These are phyloP conservation scores for Brenthis daphne DNA, from an alignment of 2,888 invertebrate genomes.

Conservation along the genomic window DNA sequence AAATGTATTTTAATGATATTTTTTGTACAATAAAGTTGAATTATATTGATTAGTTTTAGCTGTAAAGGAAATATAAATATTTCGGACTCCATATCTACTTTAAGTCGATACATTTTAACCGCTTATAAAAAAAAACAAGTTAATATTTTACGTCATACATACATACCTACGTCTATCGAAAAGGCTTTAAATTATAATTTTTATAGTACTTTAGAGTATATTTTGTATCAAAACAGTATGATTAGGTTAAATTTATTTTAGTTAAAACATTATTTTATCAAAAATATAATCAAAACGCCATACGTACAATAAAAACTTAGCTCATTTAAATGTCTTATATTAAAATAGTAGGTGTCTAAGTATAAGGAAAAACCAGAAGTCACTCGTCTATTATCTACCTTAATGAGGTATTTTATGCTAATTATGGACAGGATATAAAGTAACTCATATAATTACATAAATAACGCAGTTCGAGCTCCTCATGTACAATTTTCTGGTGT, in stretches of 20 bases:
- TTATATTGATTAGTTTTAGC: not conserved
- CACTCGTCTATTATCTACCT: slow-evolving; percentile 62
- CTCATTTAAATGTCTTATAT: slow-evolving; percentile 21
- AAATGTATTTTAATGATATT: slow-evolving; percentile 33
- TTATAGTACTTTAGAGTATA: no score
- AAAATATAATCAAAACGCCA: not conserved
- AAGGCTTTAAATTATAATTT: not conserved
- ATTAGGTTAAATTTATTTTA: no score
- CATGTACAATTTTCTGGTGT: slow-evolving; percentile 71
- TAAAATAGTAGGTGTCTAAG: slow-evolving; percentile 31
- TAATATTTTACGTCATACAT: slow-evolving; percentile 10
- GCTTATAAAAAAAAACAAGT: slow-evolving; percentile 8
- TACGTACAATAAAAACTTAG: slow-evolving; percentile 21
- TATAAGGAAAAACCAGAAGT: slow-evolving; percentile 66
- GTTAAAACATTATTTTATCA: not conserved
- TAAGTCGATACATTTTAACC: slow-evolving; percentile 7
- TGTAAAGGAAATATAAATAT: slow-evolving; percentile 3
- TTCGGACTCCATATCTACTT: not conserved
- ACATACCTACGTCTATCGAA: not conserved
- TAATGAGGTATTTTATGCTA: slow-evolving; percentile 78
- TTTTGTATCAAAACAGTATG: no score
- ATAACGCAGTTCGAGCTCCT: slow-evolving; percentile 52
- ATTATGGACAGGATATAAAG: slow-evolving; percentile 72
- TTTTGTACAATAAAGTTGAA: slow-evolving; percentile 1
- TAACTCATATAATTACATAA: slow-evolving; percentile 70